Evolutionary conservation across 2,797 vertebrate species (phyloP), one percentile per base, ranked within the genome.

Genomic region (Urosaurus nigricauda): DNA sequence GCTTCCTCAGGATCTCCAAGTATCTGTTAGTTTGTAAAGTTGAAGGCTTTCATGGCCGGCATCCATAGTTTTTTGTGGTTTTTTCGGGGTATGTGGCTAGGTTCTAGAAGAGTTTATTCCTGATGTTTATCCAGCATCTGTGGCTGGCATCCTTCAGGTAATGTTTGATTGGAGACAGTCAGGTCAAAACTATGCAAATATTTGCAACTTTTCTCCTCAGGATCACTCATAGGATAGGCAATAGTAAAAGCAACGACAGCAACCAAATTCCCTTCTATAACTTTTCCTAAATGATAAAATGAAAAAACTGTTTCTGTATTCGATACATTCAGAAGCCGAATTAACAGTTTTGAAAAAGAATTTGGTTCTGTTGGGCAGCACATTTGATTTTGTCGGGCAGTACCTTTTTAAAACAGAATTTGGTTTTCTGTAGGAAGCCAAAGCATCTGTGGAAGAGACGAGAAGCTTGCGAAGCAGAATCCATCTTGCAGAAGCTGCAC

Each of bases 401-500:
- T 56, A 47, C 4, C 12, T 70, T 86, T 83, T 70, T 24, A 83
- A 86, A 56, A 68, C 0, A 2, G 75, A 79, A 93, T 85, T 88
- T 53, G 94, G 0, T 84, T 58, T 83, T 65, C 71, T 84, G 2
- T 92, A 99, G 98, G 98, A 99, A 87, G 96, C 97, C 79, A 98
- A 98, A 94, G 96, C 97, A 2, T 97, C 97, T 0, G 95, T 96
- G 1, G 98, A 99, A 92, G 98, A 99, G 96, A 95, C 96, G 0
- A 96, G 97, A 87, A 96, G 97, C 8, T 95, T 99, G 79, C 93
- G 98, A 82, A 97, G 96, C 3, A 97, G 97, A 81, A 95, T 99
- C 82, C 98, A 99, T 91, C 96, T 98, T 37, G 98, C 98, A 0
- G 98, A 99, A 93, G 98, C 97, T 0, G 98, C 98, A 0, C 98